These are phyloP conservation scores for Callipepla californica DNA, from an alignment of 2,113 vertebrate genomes.

Conservation along the genomic window DNA sequence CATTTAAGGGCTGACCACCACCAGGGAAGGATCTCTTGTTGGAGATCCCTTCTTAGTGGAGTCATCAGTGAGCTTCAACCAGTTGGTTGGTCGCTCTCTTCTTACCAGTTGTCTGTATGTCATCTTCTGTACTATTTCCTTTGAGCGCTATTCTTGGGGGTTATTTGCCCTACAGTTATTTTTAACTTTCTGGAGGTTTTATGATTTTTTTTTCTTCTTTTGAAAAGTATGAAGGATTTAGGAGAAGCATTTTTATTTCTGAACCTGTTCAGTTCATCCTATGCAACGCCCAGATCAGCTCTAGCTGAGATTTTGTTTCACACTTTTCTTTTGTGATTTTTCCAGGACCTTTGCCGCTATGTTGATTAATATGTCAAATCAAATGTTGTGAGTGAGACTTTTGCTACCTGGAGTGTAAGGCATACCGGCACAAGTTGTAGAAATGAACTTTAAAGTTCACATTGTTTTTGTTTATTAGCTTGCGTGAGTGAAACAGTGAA, in stretches of 20 bases:
- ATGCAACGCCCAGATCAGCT: background rate
- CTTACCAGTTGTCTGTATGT: too few species aligned
- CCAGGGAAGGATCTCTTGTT: too few species aligned
- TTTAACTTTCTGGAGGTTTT: background rate
- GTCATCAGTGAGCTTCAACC: too few species aligned
- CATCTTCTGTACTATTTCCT: too few species aligned
- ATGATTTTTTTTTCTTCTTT: background rate
- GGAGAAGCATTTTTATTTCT: conserved; percentile 1
- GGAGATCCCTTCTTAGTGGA: too few species aligned
- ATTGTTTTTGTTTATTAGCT: conserved; percentile 53
- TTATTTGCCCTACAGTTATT: background rate
- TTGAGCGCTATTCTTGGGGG: too few species aligned
- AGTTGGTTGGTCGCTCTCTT: too few species aligned
- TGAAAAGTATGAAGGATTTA: background rate
- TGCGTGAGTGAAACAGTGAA: conserved; percentile 23
- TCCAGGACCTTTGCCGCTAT: conserved; percentile 34
- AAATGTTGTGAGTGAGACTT: conserved; percentile 53
- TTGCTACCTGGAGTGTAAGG: conserved; percentile 11
- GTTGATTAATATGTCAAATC: conserved; percentile 64
- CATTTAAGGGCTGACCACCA: too few species aligned
- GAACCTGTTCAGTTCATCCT: conserved; percentile 3
- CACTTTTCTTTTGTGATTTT: conserved; percentile 51
- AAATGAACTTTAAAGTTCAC: conserved; percentile 55
- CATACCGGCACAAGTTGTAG: conserved; percentile 8
- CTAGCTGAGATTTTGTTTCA: conserved; percentile 38